Evolutionary conservation across 2,113 vertebrate genomes (phyloP).

Genomic region (Oplegnathus fasciatus): DNA sequence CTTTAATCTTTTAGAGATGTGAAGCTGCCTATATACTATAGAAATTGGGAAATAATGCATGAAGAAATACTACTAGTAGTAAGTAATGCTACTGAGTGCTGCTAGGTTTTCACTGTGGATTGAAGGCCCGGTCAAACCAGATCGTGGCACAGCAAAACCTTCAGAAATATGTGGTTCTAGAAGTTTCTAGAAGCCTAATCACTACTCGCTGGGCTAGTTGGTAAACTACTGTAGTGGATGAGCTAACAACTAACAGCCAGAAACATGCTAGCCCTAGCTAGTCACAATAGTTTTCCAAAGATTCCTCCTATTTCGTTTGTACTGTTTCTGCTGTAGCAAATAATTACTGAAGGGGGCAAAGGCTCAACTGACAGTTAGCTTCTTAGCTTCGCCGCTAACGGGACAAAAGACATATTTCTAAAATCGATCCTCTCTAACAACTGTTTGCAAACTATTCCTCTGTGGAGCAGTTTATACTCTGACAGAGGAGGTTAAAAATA

Average conservation of each 20-base stretch:
- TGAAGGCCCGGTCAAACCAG: background rate
- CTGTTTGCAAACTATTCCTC: background rate
- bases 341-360: background rate
- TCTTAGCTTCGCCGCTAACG: too few relatives aligned
- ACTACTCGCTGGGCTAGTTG: too few relatives aligned
- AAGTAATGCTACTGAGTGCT: background rate
- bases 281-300: background rate
- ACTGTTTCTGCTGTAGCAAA: background rate
- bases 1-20: constrained; percentile 41
- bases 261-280: too few relatives aligned
- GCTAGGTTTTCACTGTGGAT: background rate
- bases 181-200: too few relatives aligned
- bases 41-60: background rate
- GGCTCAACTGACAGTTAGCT: too few relatives aligned
- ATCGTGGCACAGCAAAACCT: background rate
- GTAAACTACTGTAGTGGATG: too few relatives aligned
- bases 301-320: background rate
- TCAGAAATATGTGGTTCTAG: background rate
- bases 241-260: too few relatives aligned
- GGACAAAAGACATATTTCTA: too few relatives aligned
- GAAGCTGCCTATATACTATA: background rate
- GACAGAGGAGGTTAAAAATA: background rate
- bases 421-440: background rate
- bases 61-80: background rate
- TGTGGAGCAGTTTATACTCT: background rate